phyloP scores from a whole-genome alignment of 2,113 vertebrate genomes.

The Pseudorhombus dupliciocellatus region DNA sequence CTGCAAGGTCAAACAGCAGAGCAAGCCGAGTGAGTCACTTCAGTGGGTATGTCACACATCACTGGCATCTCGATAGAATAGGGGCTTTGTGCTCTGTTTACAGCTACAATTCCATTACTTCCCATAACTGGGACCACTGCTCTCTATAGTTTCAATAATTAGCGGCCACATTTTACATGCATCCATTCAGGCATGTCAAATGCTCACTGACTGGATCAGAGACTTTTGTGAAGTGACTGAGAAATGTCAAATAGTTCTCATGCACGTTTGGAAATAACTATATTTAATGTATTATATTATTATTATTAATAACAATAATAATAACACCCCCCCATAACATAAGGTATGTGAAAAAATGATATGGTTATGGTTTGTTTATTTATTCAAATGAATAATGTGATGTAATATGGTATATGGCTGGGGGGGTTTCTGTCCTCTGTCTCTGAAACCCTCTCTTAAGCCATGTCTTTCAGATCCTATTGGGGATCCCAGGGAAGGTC shows the following conservation, averaged over 20 bases:
- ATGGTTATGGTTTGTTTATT: not conserved
- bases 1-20: constrained; percentile 54
- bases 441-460: not conserved
- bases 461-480: not conserved
- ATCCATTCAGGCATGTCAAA: not conserved
- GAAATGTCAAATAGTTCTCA: not conserved
- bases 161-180: not conserved
- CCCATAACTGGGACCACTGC: not conserved
- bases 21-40: constrained; percentile 21
- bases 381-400: not conserved
- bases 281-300: not conserved
- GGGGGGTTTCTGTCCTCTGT: not conserved
- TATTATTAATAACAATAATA: no score
- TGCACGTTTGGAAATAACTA: not conserved
- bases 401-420: not conserved
- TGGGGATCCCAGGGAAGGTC: not conserved
- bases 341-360: not conserved
- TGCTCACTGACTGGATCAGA: not conserved
- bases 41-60: constrained; percentile 16
- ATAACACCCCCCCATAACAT: not conserved
- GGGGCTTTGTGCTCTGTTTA: constrained; percentile 3
- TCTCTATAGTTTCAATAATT: constrained; percentile 13
- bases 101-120: constrained; percentile 6
- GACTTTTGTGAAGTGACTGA: not conserved
- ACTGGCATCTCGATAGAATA: not conserved